Base-by-base conservation (phyloP, 2,797 vertebrate species). In the Phataginus tricuspis region DNA sequence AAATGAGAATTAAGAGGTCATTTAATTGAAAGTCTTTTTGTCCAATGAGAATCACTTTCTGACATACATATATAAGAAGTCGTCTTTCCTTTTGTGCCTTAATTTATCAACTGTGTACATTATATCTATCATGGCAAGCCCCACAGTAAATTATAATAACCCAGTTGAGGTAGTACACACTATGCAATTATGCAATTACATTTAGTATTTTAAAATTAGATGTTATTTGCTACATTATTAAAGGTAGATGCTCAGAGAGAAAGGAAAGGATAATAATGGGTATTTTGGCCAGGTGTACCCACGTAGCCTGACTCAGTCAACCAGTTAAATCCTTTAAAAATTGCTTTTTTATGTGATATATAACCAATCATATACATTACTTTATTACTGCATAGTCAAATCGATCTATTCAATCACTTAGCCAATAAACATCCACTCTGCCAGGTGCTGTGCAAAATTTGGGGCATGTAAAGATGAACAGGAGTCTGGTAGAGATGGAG, bases 141-240 rank as follows among this genome's bases (percentile, higher is more conserved):
- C 93, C 0, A 0, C 2, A 61, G 66, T 74, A 97, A 97, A 96
- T 86, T 95, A n/a, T 45, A 97, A 74, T 94, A 95, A 94, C 83
- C 82, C 45, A 84, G 69, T 14, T 5, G 0, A 69, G 23, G 64
- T 92, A 87, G 49, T 91, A 61, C 31, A 93, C 57, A 59, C 39
- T 90, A 91, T 86, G 23, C 75, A 95, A 78, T 97, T 96, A 84
- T 25, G 11, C 25, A 69, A 0, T 61, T 83, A 77, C 61, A 89
- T 80, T 86, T 91, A 66, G 27, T 95, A 82, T 95, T 93, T 95
- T 96, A 7, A 89, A 93, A 83, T 90, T 78, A 93, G 61, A 39
- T 42, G 4, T 57, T 80, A 78, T 90, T 93, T 96, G 74, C 4
- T 86, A 95, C 68, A 92, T 34, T 96, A 37, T 49, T 96, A 88